Evolutionary conservation across 2,797 vertebrate genomes (phyloP).

Genomic region (Tragopan temminckii): DNA sequence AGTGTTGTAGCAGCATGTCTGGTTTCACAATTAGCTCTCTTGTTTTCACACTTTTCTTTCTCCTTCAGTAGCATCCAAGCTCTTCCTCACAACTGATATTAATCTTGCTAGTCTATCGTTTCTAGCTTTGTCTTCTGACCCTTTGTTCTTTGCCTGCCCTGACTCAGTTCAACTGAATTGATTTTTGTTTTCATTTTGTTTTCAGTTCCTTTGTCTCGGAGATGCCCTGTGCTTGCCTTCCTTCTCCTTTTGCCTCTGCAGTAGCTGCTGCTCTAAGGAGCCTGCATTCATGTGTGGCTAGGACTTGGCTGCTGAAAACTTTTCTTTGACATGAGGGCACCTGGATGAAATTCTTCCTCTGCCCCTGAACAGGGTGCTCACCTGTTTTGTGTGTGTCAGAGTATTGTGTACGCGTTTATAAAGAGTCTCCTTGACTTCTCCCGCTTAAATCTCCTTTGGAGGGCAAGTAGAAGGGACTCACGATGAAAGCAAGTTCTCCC

Average conservation of each 20-base stretch:
- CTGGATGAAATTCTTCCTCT: not conserved
- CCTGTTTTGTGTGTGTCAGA: not conserved
- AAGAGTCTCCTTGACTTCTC: not conserved
- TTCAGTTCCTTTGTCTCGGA: slow-evolving; percentile 8
- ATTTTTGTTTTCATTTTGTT: slow-evolving; percentile 50
- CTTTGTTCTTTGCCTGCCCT: slow-evolving; percentile 67
- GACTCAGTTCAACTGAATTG: slow-evolving; percentile 51
- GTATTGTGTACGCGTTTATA: not conserved
- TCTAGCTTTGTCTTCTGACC: slow-evolving; percentile 66
- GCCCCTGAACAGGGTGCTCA: not conserved
- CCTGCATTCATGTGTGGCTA: not conserved
- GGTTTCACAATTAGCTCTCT: slow-evolving; percentile 5
- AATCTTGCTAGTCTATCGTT: slow-evolving; percentile 62
- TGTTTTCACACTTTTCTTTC: slow-evolving; percentile 18
- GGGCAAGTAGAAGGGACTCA: not conserved
- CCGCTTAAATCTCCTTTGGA: not conserved
- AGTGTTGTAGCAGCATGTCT: not conserved
- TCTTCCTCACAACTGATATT: slow-evolving; percentile 24
- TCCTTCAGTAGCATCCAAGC: slow-evolving; percentile 6
- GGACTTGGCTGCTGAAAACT: not conserved
- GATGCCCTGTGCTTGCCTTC: slow-evolving; percentile 28
- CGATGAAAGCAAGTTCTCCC: not conserved
- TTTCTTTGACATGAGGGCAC: not conserved
- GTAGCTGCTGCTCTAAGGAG: not conserved
- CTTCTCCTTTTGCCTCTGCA: slow-evolving; percentile 33